Evolutionary conservation across 2,797 vertebrate genomes (phyloP).

Genomic region (Lepilemur septentrionalis): DNA sequence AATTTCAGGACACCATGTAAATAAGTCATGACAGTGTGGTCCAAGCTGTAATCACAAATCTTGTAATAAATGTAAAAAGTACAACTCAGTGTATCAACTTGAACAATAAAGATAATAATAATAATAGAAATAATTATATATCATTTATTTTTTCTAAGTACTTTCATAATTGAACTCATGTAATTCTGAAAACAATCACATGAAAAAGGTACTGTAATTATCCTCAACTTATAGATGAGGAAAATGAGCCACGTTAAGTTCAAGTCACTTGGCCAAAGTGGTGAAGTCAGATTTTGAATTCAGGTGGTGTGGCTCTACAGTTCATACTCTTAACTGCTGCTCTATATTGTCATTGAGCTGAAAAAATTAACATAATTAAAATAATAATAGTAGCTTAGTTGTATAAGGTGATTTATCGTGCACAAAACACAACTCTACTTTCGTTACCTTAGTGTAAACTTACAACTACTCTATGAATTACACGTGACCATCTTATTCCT

Average conservation of each 20-base stretch:
- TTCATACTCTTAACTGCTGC: not conserved
- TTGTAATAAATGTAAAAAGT: not conserved
- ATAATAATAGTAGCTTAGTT: not conserved
- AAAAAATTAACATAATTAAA: not conserved
- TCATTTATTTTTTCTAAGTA: conserved; percentile 42
- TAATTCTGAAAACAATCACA: conserved; percentile 30
- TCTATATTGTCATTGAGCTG: not conserved
- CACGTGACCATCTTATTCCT: not conserved
- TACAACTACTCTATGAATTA: not conserved
- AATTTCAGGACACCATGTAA: not conserved
- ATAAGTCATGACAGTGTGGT: not conserved
- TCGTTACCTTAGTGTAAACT: not conserved
- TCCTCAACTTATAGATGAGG: not conserved
- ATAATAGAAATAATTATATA: conserved; percentile 34
- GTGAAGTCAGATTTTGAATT: not conserved
- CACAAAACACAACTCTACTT: not conserved
- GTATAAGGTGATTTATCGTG: not conserved
- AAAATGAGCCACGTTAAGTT: conserved; percentile 6
- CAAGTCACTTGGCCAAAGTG: not conserved
- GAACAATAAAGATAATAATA: not conserved
- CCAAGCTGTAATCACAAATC: not conserved
- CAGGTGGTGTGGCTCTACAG: not conserved
- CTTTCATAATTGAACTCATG: conserved; percentile 18
- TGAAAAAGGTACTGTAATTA: not conserved
- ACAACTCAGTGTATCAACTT: not conserved